Base-by-base conservation (phyloP, 2,797 vertebrate species). In the Hoplostethus mediterraneus region DNA sequence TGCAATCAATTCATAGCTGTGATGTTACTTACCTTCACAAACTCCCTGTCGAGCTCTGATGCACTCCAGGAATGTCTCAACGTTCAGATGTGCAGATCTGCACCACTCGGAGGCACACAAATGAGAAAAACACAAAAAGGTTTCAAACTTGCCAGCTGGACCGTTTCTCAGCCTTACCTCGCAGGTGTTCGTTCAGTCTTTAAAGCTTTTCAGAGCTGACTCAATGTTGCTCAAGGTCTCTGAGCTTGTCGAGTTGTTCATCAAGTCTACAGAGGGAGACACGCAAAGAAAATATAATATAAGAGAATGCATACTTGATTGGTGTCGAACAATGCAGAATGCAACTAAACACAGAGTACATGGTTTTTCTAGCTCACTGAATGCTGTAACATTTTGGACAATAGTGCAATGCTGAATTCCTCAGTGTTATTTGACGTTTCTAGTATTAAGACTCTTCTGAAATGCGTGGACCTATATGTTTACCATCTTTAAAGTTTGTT, bases 181-280 rank as follows among this genome's bases (percentile, higher is more conserved):
- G 63, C 67, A 74, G 76, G 74, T 77, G 65, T 68, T 85, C 53
- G 33, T 65, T 21, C 31, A 28, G 44, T 48, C 14, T 48, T 67
- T 68, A 64, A 80, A 31, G 38, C 38, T 80, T 81, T 77, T 79
- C 47, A 73, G 59, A 51, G 51, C 21, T 33, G 36, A 40, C 9
- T 65, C 21, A n/a, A 40, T 25, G 17, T 6, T 4, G 64, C 74
- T 84, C 73, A 81, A 84, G 77, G 77, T 85, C 77, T 77, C 47
- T 54, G 44, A 3, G 17, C 73, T 85, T 79, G n/a, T 14, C 1
- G 16, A n/a, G 16, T 11, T 12, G 45, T 80, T 71, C 30, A 51
- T 55, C 63, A 60, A 42, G 47, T 83, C 54, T 58, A 45, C 63
- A 75, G 52, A 80, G 49, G 36, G 13, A 75, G 45, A 62, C 0